Base-by-base conservation (phyloP, 2,888 invertebrate species). In the Tanytarsus gracilentus region DNA sequence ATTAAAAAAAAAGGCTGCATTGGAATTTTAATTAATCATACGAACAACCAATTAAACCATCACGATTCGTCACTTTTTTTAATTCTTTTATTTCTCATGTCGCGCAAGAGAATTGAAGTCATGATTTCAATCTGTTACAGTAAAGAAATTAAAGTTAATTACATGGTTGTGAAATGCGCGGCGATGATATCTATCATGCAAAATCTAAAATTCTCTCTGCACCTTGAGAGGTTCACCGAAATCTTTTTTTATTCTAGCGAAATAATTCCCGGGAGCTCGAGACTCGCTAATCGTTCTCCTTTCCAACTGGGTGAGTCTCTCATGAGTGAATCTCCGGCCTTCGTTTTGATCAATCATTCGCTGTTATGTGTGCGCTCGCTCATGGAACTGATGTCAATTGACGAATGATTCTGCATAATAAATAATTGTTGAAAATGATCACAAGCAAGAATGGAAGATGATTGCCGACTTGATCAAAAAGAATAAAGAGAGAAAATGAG, bases 11-110 rank as follows among this genome's bases (percentile, higher is more conserved):
- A 51, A 21, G 23, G 52, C 21, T 14, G 25, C 30, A 52, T 9
- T 52, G 27, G 39, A 53, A 53, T 36, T 53, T 53, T 53, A 53
- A 53, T 53, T 53, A 53, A 29, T 53, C 36, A 53, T 49, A 26
- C 49, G 27, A 27, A n/a, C 36, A 9, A 36, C 21, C 53, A 53
- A 52, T 52, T 52, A 52, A 53, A 53, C 25, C 53, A 53, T 53
- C 53, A 53, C 53, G 53, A 53, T 53, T 53, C 53, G 36, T 53
- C 53, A 53, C 53, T 53, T 53, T 53, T n/a, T 48, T 36, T 53
- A 33, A 53, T 53, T 53, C 23, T 23, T 53, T 26, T 21, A 5
- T 51, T 16, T 18, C 29, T 9, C 4, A 7, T 27, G 27, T 33
- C 33, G 9, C 33, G 33, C 33, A 9, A 11, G 33, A 11, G 6